These are phyloP conservation scores for Elanus axillaris DNA, from an alignment of 2,113 vertebrate genomes.

Conservation along the genomic window DNA sequence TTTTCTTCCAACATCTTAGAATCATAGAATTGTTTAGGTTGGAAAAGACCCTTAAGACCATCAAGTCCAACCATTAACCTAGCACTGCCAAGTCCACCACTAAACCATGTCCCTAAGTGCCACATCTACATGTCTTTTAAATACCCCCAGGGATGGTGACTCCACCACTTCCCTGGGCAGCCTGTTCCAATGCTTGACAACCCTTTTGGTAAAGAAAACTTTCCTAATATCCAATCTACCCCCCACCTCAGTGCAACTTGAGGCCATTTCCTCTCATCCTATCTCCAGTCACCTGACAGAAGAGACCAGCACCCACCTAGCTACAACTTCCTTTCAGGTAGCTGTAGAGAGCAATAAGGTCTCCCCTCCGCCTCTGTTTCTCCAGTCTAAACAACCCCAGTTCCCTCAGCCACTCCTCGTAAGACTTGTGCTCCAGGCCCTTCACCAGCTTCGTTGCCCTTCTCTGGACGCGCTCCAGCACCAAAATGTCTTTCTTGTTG, in stretches of 20 bases:
- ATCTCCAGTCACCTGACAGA: not conserved
- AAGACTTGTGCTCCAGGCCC: not conserved
- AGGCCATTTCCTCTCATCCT: no score
- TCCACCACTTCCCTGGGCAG: no score
- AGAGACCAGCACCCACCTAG: fast-evolving
- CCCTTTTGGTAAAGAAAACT: no score
- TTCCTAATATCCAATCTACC: no score
- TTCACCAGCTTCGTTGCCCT: fast-evolving
- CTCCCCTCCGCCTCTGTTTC: not conserved
- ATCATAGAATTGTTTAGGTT: not conserved
- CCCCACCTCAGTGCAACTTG: no score
- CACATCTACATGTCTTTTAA: no score
- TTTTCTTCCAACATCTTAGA: not conserved
- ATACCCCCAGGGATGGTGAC: no score
- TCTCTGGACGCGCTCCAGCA: fast-evolving
- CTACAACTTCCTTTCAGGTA: not conserved
- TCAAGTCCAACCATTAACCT: fast-evolving
- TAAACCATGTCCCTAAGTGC: no score
- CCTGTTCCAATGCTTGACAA: no score
- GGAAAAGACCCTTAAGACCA: not conserved
- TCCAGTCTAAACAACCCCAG: not conserved
- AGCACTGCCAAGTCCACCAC: not conserved
- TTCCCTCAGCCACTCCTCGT: not conserved
- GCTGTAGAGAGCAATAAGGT: not conserved
- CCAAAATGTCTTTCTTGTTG: fast-evolving